Percentiles rank a stretch among this genome's conserved stretches.
These are phyloP conservation scores for Agonopterix heracliana DNA, from an alignment of 2,888 invertebrate species.

Conservation along the genomic window DNA sequence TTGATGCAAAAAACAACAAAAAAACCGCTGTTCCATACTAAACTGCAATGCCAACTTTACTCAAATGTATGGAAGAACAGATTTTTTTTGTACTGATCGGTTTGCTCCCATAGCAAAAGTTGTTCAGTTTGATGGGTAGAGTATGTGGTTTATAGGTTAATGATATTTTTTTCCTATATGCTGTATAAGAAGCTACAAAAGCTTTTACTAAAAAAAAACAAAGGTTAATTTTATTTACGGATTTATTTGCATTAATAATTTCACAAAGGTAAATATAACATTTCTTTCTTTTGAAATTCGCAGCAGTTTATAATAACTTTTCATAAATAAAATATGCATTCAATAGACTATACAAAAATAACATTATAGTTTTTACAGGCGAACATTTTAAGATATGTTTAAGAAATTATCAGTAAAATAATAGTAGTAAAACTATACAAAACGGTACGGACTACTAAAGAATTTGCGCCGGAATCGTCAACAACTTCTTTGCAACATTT, in stretches of 20 bases:
- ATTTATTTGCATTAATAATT: background rate
- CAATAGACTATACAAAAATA: slow-evolving; percentile 68
- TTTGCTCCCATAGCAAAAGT: too few relatives aligned
- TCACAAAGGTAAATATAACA: slow-evolving; percentile 20
- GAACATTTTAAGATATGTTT: slow-evolving; percentile 17
- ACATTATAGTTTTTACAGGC: slow-evolving; percentile 30
- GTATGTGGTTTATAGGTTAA: too few relatives aligned
- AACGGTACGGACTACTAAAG: slow-evolving; percentile 30
- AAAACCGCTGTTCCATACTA: too few relatives aligned
- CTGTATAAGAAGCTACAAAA: too few relatives aligned
- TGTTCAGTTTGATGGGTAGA: too few relatives aligned
- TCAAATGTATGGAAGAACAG: too few relatives aligned
- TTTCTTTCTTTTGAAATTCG: slow-evolving; percentile 19
- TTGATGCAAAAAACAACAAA: too few relatives aligned
- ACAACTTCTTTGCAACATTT: slow-evolving; percentile 82
- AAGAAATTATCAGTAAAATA: slow-evolving; percentile 44
- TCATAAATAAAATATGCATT: slow-evolving; percentile 47
- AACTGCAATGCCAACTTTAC: too few relatives aligned
- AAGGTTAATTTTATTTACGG: background rate
- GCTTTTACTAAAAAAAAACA: background rate
- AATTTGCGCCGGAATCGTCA: slow-evolving; percentile 53
- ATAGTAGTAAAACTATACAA: slow-evolving; percentile 39
- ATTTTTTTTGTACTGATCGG: too few relatives aligned
- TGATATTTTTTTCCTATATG: too few relatives aligned
- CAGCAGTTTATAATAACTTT: slow-evolving; percentile 22